Conservation (phyloP, 2,113 vertebrate genomes). For the Nestor notabilis region DNA sequence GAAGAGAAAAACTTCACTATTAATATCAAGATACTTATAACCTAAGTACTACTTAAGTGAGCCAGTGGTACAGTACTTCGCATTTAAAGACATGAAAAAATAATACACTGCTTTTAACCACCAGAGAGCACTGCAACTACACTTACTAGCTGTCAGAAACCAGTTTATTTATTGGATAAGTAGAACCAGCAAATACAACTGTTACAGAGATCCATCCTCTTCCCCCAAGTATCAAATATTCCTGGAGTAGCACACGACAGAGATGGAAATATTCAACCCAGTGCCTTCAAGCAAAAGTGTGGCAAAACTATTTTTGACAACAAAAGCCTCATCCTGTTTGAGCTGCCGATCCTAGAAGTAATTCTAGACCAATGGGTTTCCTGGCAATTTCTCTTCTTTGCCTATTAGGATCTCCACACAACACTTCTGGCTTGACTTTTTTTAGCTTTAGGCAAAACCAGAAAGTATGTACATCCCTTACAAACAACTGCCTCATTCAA, state of each 20-base stretch:
- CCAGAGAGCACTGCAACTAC: conserved; percentile 36
- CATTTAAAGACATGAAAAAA: neutral
- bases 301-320: neutral
- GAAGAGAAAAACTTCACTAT: neutral
- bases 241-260: neutral
- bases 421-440: conserved; percentile 9
- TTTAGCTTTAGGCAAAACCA: conserved; percentile 52
- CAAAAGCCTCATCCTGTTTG: neutral
- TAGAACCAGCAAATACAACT: neutral
- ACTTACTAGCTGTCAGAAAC: neutral
- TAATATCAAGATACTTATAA: neutral
- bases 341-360: neutral
- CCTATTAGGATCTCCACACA: neutral
- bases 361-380: neutral
- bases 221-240: neutral
- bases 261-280: neutral
- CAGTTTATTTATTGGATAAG: neutral
- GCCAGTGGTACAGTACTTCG: neutral
- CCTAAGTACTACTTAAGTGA: neutral
- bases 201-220: neutral
- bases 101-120: neutral
- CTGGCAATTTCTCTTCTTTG: neutral
- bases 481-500: conserved; percentile 52
- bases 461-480: conserved; percentile 8
- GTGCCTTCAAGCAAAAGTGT: neutral